Conservation (phyloP, 2,888 invertebrate genomes). For the Andrena fulva region DNA sequence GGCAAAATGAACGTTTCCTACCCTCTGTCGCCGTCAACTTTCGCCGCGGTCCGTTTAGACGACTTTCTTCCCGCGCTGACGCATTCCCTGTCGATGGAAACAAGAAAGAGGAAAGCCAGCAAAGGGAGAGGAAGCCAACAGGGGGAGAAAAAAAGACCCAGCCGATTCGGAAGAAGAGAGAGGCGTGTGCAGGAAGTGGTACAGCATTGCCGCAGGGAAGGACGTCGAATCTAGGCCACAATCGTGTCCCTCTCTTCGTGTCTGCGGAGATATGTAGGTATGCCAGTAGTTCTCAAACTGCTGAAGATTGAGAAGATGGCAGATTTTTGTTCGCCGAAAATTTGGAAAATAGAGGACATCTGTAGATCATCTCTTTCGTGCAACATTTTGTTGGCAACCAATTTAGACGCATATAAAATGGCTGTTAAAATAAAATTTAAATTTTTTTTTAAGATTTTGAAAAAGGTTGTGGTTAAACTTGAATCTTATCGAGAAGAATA, state of each 20-base stretch:
- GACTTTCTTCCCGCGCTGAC: constrained; percentile 78
- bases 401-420: too few species aligned
- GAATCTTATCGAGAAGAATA: too few species aligned
- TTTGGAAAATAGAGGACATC: too few species aligned
- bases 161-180: constrained; percentile 42
- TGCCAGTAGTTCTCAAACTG: constrained; percentile 22
- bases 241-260: constrained; percentile 58
- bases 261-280: constrained; percentile 31
- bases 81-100: constrained; percentile 62
- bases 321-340: neutral
- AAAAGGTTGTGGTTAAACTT: too few species aligned
- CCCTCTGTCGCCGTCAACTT: constrained; percentile 73
- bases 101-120: constrained; percentile 37
- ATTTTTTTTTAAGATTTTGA: too few species aligned
- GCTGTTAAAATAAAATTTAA: too few species aligned
- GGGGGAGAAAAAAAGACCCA: constrained; percentile 13
- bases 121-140: constrained; percentile 12
- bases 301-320: neutral
- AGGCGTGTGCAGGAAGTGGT: constrained; percentile 76
- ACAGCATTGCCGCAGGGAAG: constrained; percentile 84
- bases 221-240: constrained; percentile 83
- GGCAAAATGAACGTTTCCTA: neutral
- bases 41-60: constrained; percentile 76
- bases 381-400: too few species aligned
- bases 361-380: too few species aligned